These are phyloP conservation scores for Epinotia ramella DNA, from an alignment of 2,888 invertebrate genomes.

Conservation along the genomic window DNA sequence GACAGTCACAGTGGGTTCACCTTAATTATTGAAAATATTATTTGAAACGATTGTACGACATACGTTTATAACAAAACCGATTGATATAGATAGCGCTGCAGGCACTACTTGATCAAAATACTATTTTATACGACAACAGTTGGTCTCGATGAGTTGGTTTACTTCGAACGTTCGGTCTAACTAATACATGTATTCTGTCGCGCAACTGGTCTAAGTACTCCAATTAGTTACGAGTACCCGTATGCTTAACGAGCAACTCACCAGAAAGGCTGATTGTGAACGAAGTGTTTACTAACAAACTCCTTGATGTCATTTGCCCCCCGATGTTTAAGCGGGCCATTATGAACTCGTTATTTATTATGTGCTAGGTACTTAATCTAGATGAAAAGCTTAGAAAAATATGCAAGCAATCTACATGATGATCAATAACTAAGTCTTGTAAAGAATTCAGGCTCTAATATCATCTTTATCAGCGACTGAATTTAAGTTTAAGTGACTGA, in stretches of 20 bases:
- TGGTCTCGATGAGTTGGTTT: too few relatives aligned
- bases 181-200: not conserved
- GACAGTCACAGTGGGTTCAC: too few relatives aligned
- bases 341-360: not conserved
- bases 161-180: not conserved
- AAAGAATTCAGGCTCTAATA: not conserved
- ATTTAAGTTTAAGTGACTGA: not conserved
- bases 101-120: too few relatives aligned
- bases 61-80: too few relatives aligned
- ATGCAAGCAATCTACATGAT: not conserved
- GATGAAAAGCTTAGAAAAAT: constrained; percentile 14
- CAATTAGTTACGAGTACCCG: not conserved
- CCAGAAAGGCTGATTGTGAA: constrained; percentile 5
- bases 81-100: too few relatives aligned
- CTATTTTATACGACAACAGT: too few relatives aligned
- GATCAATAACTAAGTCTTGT: not conserved
- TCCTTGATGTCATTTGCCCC: constrained; percentile 6
- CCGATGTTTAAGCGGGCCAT: not conserved
- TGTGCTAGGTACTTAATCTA: not conserved
- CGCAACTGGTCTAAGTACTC: not conserved
- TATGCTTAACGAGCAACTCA: constrained; percentile 2
- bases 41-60: too few relatives aligned
- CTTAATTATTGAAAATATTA: too few relatives aligned
- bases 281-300: constrained; percentile 20
- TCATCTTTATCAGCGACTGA: not conserved